Percentiles rank a stretch among this genome's conserved stretches.
phyloP scores from a whole-genome alignment of 2,888 invertebrate genomes.

The Stratiomys singularior region DNA sequence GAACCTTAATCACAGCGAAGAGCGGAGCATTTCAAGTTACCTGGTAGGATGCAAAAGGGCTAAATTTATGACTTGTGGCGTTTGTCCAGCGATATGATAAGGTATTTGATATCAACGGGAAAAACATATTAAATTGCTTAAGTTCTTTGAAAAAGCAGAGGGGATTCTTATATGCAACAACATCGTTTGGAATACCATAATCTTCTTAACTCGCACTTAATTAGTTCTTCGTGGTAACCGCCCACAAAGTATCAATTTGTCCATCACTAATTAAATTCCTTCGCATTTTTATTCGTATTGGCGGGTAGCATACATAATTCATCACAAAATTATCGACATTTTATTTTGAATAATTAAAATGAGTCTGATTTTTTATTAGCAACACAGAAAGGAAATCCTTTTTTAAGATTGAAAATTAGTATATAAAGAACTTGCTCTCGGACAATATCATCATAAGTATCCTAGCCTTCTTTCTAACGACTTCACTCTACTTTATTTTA shows the following conservation, averaged over 20 bases:
- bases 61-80: no score
- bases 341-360: slow-evolving; percentile 2
- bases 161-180: no score
- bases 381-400: no score
- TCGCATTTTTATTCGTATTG: background rate
- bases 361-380: background rate
- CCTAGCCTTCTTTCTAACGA: background rate
- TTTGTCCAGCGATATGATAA: no score
- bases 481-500: background rate
- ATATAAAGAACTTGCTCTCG: background rate
- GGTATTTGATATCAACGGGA: no score
- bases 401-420: background rate
- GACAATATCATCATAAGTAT: background rate
- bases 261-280: background rate
- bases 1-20: no score
- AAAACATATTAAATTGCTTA: no score
- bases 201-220: no score
- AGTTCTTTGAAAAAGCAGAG: no score
- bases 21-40: no score
- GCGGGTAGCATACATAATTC: background rate
- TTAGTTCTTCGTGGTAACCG: background rate
- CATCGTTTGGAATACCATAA: no score
- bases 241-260: background rate
- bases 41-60: no score
- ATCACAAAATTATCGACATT: background rate